Base-by-base conservation (phyloP, 2,113 vertebrate genomes). In the Caloenas nicobarica region DNA sequence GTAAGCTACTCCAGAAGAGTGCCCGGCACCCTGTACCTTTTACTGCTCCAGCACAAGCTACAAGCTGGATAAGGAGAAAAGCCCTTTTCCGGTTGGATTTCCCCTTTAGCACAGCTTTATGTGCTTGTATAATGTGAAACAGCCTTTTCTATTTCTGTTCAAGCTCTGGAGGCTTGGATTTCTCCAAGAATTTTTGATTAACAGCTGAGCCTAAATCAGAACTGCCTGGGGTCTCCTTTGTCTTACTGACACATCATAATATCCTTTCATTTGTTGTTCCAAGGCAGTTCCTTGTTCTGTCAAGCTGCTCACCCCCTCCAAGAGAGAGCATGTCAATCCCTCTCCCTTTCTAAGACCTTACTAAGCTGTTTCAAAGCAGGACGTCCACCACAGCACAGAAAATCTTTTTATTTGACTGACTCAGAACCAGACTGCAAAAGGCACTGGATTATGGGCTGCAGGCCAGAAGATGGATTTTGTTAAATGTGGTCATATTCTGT, bases 141-240 rank as follows among this genome's bases (percentile, higher is more conserved):
- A 96, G 91, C 44, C 65, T 79, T 95, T 95, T 92, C 86, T 94
- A 81, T 91, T 93, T 90, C 64, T 78, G 60, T 94, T 94, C 85
- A 94, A 93, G 72, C 46, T 96, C 80, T 13, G 4, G 82, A 96
- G 88, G 76, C 90, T 93, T 96, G 95, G 90, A 90, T 93, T 94
- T 90, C n/a, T 61, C 69, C 80, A 92, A 96, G 88, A 92, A 92
- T 46, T 86, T 94, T 94, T 92, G 71, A 95, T 97, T 91, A 96
- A 93, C 93, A 97, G 82, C 88, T 94, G 79, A 93, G 48, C 16
- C 90, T 93, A 96, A 88, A 94, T 92, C 90, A 88, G 72, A 90
- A 74, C 79, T 95, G 93, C 76, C 90, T 93, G 48, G 85, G 93
- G 88, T 97, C 95, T 88, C 92, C 82, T 91, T 94, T 81, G 82